A percentile compares a stretch with the other conserved stretches of the same genome.
Conservation (phyloP, 2,797 vertebrate species). For the Phoebastria nigripes region DNA sequence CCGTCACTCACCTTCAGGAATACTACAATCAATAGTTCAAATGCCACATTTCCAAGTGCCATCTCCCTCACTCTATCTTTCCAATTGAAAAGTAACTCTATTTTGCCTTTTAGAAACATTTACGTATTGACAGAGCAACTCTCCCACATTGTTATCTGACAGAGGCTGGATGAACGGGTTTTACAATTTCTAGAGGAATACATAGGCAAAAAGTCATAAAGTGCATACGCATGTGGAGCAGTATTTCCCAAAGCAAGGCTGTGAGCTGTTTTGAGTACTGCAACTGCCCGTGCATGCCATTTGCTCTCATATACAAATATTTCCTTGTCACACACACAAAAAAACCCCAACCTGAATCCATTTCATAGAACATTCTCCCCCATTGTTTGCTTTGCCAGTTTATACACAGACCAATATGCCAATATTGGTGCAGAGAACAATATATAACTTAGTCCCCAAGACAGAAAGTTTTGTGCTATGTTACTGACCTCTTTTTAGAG, state of each 20-base stretch:
- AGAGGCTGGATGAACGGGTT: not conserved
- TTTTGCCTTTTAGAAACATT: not conserved
- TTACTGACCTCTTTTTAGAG: not conserved
- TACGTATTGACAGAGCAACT: not conserved
- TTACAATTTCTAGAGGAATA: not conserved
- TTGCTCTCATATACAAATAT: not conserved
- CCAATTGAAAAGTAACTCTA: not conserved
- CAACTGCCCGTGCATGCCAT: not conserved
- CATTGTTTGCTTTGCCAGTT: not conserved
- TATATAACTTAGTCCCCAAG: not conserved
- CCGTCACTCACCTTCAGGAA: not conserved
- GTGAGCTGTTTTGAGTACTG: not conserved
- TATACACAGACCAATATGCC: not conserved
- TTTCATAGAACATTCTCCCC: not conserved
- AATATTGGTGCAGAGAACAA: rapidly evolving
- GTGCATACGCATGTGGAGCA: not conserved
- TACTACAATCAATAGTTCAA: not conserved
- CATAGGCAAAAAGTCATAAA: not conserved
- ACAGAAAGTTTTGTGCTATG: not conserved
- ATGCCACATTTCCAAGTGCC: not conserved
- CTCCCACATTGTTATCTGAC: not conserved
- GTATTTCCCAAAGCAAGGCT: not conserved
- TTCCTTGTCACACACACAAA: not conserved
- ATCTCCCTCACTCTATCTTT: not conserved
- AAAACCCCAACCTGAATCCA: not conserved